Evolutionary conservation across 2,113 vertebrate genomes (phyloP).

Genomic region (Xenus cinereus): DNA sequence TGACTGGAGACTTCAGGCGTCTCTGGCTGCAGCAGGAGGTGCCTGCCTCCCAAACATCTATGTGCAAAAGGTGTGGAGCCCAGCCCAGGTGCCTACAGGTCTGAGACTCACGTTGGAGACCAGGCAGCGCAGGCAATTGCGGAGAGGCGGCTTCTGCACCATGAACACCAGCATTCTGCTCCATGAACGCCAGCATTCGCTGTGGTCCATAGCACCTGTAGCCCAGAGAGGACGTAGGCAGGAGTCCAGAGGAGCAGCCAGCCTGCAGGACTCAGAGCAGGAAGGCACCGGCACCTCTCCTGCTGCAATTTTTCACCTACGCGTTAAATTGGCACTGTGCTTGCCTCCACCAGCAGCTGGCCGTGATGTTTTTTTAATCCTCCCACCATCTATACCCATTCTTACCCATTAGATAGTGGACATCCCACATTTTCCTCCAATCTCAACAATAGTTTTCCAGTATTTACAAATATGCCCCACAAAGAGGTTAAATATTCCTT

Average conservation of each 20-base stretch:
- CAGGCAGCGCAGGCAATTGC: background rate
- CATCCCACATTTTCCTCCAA: background rate
- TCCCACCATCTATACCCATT: background rate
- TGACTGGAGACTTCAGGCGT: background rate
- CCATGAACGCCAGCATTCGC: fast-evolving
- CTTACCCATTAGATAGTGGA: background rate
- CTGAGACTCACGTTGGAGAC: background rate
- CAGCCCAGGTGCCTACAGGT: background rate
- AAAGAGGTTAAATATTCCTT: background rate
- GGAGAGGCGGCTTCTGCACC: background rate
- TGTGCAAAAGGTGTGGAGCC: background rate
- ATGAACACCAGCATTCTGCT: fast-evolving
- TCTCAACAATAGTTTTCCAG: background rate
- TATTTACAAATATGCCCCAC: background rate
- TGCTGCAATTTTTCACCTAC: background rate
- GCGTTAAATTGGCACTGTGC: background rate
- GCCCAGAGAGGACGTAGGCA: fast-evolving
- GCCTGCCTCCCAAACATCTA: background rate
- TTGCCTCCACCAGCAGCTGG: background rate
- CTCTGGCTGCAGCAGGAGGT: background rate
- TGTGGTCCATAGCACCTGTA: background rate
- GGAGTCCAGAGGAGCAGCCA: background rate
- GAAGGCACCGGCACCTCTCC: background rate
- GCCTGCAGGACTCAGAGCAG: background rate
- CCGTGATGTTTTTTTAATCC: background rate